phyloP scores from a whole-genome alignment of 2,888 invertebrate species.

The Horisme vitalbata region DNA sequence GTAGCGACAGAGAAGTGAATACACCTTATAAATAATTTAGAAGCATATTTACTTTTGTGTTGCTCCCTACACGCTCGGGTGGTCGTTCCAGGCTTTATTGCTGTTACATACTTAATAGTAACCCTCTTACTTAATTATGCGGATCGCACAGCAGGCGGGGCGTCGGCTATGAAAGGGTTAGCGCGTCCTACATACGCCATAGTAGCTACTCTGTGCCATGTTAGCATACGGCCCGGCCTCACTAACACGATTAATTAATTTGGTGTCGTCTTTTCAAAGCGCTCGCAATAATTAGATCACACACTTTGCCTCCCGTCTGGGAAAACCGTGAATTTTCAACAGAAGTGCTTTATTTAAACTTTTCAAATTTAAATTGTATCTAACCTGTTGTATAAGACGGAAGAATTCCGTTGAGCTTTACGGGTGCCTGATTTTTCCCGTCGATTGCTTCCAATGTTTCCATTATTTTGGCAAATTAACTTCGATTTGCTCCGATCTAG shows the following conservation, averaged over 20 bases:
- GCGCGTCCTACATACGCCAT: constrained; percentile 39
- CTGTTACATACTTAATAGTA: constrained; percentile 77
- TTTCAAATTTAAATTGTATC: constrained; percentile 24
- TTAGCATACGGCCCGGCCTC: constrained; percentile 55
- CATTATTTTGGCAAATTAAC: constrained; percentile 54
- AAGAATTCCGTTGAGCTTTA: constrained; percentile 31
- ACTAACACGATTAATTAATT: constrained; percentile 70
- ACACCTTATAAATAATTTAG: constrained; percentile 54
- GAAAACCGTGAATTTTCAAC: constrained; percentile 31
- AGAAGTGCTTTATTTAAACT: constrained; percentile 27
- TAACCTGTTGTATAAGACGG: constrained; percentile 25
- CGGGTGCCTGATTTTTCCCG: constrained; percentile 43
- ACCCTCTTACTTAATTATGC: constrained; percentile 79
- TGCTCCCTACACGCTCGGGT: constrained; percentile 53
- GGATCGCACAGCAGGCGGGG: constrained; percentile 56
- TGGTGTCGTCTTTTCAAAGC: constrained; percentile 55
- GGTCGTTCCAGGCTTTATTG: constrained; percentile 65
- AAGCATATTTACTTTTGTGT: constrained; percentile 61
- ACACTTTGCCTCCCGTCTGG: constrained; percentile 36
- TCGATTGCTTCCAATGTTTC: constrained; percentile 46
- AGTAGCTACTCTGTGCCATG: constrained; percentile 37
- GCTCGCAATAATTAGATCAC: constrained; percentile 51
- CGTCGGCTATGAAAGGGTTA: constrained; percentile 54
- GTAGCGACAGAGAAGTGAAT: constrained; percentile 39
- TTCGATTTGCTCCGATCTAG: constrained; percentile 48